These are phyloP conservation scores for Onychostoma macrolepis DNA, from an alignment of 2,113 vertebrate species.

Conservation along the genomic window DNA sequence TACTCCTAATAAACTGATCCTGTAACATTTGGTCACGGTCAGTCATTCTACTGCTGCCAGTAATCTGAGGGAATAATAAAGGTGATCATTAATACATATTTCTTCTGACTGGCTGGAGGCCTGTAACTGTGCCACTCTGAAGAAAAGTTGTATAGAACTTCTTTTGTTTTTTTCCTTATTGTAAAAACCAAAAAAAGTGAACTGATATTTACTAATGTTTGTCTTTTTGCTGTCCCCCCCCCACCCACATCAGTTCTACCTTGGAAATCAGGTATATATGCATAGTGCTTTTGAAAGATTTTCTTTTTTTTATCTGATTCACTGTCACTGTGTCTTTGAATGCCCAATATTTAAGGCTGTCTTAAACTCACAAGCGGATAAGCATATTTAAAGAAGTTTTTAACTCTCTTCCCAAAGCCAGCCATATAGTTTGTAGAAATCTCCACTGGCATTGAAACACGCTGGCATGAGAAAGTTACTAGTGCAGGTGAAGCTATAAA, in stretches of 20 bases:
- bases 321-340: constrained; percentile 63
- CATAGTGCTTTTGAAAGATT: constrained; percentile 44
- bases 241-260: constrained; percentile 95
- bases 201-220: constrained; percentile 73
- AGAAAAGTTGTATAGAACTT: background rate
- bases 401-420: constrained; percentile 18
- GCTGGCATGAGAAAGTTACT: background rate
- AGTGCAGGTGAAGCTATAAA: background rate
- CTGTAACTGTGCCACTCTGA: background rate
- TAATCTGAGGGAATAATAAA: constrained; percentile 22
- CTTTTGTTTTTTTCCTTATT: background rate
- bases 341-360: constrained; percentile 58
- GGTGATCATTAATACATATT: background rate
- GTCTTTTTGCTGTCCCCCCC: constrained; percentile 80
- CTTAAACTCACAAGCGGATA: constrained; percentile 76
- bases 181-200: background rate
- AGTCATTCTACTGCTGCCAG: background rate
- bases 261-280: constrained; percentile 99
- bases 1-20: background rate
- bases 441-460: background rate
- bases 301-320: constrained; percentile 57
- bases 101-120: background rate
- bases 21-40: background rate
- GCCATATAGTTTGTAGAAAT: background rate
- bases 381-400: constrained; percentile 6